Conservation (phyloP, 1,140 invertebrate genomes). For the Lanistes nyassanus region DNA sequence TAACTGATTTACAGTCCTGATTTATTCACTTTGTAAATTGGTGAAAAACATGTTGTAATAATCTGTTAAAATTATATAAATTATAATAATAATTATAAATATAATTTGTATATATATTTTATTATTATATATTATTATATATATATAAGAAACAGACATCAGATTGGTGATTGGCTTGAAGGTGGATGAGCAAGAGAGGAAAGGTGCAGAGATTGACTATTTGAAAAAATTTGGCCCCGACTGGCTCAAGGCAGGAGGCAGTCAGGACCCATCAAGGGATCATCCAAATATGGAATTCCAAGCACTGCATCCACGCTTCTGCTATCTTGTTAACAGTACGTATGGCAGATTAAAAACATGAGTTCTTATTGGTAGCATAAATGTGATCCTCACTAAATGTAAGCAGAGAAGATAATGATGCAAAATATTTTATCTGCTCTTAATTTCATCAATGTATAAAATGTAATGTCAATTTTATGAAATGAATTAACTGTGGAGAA, state of each 20-base stretch:
- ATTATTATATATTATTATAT: too few relatives aligned
- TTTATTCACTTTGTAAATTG: too few relatives aligned
- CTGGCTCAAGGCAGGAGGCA: slow-evolving; percentile 74
- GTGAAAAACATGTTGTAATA: too few relatives aligned
- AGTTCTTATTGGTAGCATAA: background rate
- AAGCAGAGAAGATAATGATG: background rate
- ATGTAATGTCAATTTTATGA: too few relatives aligned
- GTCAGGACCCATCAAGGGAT: slow-evolving; percentile 48
- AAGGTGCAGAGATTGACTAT: slow-evolving; percentile 90
- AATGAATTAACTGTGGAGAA: too few relatives aligned
- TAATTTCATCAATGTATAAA: background rate
- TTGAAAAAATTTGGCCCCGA: slow-evolving; percentile 81
- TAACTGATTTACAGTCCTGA: too few relatives aligned
- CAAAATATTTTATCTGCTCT: slow-evolving; percentile 4
- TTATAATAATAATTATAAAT: too few relatives aligned
- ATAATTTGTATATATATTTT: too few relatives aligned
- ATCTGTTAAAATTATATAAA: too few relatives aligned
- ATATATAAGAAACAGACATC: too few relatives aligned
- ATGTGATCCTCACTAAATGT: background rate
- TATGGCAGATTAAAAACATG: background rate
- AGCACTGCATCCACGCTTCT: slow-evolving; percentile 79
- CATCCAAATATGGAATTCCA: slow-evolving; percentile 71
- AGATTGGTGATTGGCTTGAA: slow-evolving; percentile 38
- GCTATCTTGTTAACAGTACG: slow-evolving; percentile 71
- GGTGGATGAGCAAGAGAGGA: slow-evolving; percentile 76